These are phyloP conservation scores for Verasper variegatus DNA, from an alignment of 2,113 vertebrate genomes.

Conservation along the genomic window DNA sequence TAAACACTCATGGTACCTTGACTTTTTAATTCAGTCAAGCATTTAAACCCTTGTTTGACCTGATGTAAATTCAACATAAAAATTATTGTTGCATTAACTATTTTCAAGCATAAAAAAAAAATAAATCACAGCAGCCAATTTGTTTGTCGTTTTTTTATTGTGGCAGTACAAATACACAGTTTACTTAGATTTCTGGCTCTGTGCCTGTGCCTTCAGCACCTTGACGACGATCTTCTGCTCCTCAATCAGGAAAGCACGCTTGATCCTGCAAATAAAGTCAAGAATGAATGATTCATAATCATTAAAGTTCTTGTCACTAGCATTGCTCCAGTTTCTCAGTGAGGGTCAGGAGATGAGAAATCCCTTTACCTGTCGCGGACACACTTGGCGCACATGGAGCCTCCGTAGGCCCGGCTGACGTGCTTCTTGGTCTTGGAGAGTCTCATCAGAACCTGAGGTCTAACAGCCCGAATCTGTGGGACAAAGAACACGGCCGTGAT, in stretches of 20 bases:
- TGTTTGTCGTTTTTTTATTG: conserved; percentile 85
- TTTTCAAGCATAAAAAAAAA: too few species aligned
- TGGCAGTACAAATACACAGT: conserved; percentile 80
- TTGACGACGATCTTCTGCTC: conserved; percentile 99
- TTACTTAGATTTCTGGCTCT: conserved; percentile 99
- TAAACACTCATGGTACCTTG: too few species aligned
- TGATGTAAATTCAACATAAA: too few species aligned
- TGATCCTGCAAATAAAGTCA: conserved; percentile 86
- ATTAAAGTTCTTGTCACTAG: not conserved
- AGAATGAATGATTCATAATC: not conserved
- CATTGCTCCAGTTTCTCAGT: not conserved
- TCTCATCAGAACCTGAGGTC: conserved; percentile 98
- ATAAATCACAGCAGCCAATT: not conserved
- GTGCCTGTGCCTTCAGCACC: conserved; percentile 98
- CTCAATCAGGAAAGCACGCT: conserved; percentile 98
- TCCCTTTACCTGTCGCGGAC: conserved; percentile 92
- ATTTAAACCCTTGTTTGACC: too few species aligned
- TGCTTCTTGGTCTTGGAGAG: conserved; percentile 99
- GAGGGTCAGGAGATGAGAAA: not conserved
- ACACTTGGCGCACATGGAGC: conserved; percentile 98
- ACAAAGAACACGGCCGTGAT: not conserved
- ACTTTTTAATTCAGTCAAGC: too few species aligned
- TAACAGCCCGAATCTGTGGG: conserved; percentile 91
- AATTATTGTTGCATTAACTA: too few species aligned
- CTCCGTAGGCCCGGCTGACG: conserved; percentile 96